Percentiles rank a stretch among this genome's conserved stretches.
Conservation (phyloP, 2,113 vertebrate species). For the Mastomys coucha region DNA sequence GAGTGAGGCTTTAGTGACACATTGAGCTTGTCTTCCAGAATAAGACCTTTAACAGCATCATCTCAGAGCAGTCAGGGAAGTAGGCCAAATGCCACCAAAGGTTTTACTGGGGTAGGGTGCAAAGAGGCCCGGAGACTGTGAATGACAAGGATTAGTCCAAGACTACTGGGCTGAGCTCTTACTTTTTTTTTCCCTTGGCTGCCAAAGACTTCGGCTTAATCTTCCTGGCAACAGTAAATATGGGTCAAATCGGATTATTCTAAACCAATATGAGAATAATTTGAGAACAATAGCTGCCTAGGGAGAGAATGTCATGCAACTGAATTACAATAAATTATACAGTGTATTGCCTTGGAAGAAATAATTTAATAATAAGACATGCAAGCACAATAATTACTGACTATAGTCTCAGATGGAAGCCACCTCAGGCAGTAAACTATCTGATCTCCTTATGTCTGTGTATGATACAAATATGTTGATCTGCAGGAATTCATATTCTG, state of each 20-base stretch:
- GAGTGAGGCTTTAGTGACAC: not conserved
- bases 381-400: conserved; percentile 60
- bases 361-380: conserved; percentile 75
- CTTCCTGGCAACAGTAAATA: conserved; percentile 76
- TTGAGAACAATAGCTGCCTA: conserved; percentile 80
- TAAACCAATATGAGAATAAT: conserved; percentile 79
- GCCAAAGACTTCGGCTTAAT: conserved; percentile 75
- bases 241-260: conserved; percentile 82
- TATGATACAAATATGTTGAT: not conserved
- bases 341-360: conserved; percentile 68
- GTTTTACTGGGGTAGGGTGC: conserved; percentile 43
- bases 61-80: conserved; percentile 10
- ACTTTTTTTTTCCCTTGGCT: conserved; percentile 38
- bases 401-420: conserved; percentile 26
- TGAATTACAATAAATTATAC: conserved; percentile 76
- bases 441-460: not conserved
- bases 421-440: not conserved
- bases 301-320: conserved; percentile 64
- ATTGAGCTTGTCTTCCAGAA: conserved; percentile 23
- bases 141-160: conserved; percentile 77
- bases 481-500: not conserved
- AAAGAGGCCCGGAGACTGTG: conserved; percentile 32
- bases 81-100: conserved; percentile 52
- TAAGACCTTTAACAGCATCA: conserved; percentile 27
- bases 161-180: conserved; percentile 69